A percentile compares a stretch with the other conserved stretches of the same genome.
Conservation (phyloP, 2,113 vertebrate species). For the Passer montanus region DNA sequence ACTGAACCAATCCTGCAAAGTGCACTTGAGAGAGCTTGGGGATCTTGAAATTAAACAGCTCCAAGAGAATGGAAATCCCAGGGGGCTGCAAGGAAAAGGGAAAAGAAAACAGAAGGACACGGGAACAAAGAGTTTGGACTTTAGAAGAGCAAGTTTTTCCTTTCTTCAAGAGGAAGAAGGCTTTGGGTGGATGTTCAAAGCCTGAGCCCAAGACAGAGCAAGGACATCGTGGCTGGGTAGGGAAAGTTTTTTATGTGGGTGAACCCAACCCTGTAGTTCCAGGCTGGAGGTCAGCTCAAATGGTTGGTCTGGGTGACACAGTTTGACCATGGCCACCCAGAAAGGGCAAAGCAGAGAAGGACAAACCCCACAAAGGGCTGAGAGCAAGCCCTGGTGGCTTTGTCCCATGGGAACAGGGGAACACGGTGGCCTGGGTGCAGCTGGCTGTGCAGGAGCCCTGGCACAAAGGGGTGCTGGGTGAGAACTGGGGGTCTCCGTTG, state of each 20-base stretch:
- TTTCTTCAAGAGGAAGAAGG: neutral
- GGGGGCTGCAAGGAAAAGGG: neutral
- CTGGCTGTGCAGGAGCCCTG: neutral
- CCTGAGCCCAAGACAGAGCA: neutral
- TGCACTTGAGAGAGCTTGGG: neutral
- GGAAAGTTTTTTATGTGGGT: neutral
- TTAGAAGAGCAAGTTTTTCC: neutral
- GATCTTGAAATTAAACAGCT: neutral
- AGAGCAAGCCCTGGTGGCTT: neutral
- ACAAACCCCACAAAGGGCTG: neutral
- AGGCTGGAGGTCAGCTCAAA: neutral
- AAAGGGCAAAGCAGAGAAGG: neutral
- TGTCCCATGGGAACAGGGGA: neutral
- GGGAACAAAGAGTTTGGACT: neutral
- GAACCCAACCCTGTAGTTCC: neutral
- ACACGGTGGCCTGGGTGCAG: fast-evolving
- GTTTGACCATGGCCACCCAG: fast-evolving
- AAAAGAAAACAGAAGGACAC: neutral
- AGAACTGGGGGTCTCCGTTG: fast-evolving
- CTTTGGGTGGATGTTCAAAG: neutral
- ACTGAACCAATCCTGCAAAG: neutral
- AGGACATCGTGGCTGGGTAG: neutral
- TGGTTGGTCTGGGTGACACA: neutral
- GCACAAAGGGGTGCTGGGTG: neutral
- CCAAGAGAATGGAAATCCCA: neutral